Evolutionary conservation across 2,113 vertebrate species (phyloP).

Genomic region (Malaclemys terrapin): DNA sequence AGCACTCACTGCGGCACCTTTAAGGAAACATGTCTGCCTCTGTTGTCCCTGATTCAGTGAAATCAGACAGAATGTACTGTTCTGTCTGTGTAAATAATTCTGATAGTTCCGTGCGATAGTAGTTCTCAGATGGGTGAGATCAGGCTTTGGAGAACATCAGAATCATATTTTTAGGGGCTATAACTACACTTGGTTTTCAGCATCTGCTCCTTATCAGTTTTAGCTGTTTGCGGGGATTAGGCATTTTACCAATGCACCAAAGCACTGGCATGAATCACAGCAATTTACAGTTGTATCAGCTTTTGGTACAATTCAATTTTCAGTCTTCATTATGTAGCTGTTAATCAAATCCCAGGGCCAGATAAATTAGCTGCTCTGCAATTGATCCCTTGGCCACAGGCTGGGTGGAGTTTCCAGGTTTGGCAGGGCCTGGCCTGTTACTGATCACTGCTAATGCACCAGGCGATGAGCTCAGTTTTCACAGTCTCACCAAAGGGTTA

Average conservation of each 20-base stretch:
- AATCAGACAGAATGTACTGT: rapidly evolving
- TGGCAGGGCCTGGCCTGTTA: neutral
- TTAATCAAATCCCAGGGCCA: neutral
- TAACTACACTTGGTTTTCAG: neutral
- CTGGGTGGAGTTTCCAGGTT: neutral
- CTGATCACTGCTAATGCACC: neutral
- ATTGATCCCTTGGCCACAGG: rapidly evolving
- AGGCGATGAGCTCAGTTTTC: neutral
- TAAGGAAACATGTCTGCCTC: neutral
- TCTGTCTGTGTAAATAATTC: neutral
- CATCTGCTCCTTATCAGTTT: neutral
- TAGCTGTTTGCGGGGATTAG: neutral
- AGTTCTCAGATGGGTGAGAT: rapidly evolving
- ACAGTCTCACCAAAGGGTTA: neutral
- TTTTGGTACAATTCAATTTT: neutral
- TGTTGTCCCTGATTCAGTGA: rapidly evolving
- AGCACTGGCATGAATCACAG: rapidly evolving
- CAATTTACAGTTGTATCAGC: slow-evolving; percentile 39
- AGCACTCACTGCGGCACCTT: neutral
- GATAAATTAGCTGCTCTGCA: neutral
- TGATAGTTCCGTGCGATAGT: rapidly evolving
- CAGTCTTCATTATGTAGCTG: neutral
- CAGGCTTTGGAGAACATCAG: neutral
- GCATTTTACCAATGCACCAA: neutral
- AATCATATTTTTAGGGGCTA: neutral